A percentile compares a stretch with the other conserved stretches of the same genome.
phyloP scores from a whole-genome alignment of 2,888 invertebrate genomes.

The Ethmia dodecea region DNA sequence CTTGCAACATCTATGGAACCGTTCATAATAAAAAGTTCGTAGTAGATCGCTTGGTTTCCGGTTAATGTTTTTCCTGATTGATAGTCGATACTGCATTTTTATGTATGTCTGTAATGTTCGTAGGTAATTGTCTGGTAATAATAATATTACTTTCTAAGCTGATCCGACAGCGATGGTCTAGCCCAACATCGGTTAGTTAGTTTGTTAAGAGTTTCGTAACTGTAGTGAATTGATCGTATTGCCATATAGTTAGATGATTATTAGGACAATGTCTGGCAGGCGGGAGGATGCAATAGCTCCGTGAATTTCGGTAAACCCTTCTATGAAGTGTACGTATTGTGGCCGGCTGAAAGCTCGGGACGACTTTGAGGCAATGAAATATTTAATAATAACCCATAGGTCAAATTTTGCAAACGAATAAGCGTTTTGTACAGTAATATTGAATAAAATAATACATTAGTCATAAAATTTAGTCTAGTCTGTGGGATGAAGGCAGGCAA shows the following conservation, averaged over 20 bases:
- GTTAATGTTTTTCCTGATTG: no score
- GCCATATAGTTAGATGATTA: conserved; percentile 68
- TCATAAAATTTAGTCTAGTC: conserved; percentile 61
- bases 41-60: no score
- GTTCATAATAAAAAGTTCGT: no score
- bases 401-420: conserved; percentile 65
- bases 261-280: conserved; percentile 58
- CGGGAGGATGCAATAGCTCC: conserved; percentile 65
- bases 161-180: conserved; percentile 39
- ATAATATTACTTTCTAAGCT: conserved; percentile 42
- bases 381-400: conserved; percentile 48
- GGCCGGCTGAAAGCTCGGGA: conserved; percentile 57
- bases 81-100: no score
- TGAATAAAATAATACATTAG: conserved; percentile 47
- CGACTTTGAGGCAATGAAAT: conserved; percentile 34
- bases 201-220: conserved; percentile 60
- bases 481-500: conserved; percentile 42
- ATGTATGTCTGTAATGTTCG: conserved; percentile 37
- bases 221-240: conserved; percentile 65
- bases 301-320: conserved; percentile 59
- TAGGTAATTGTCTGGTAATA: conserved; percentile 58
- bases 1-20: no score
- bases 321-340: conserved; percentile 67
- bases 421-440: conserved; percentile 74
- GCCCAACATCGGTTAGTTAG: conserved; percentile 61